Percentiles rank a stretch among this genome's conserved stretches.
Evolutionary conservation across 1,140 invertebrate genomes (phyloP).

Genomic region (Drosophila funebris): DNA sequence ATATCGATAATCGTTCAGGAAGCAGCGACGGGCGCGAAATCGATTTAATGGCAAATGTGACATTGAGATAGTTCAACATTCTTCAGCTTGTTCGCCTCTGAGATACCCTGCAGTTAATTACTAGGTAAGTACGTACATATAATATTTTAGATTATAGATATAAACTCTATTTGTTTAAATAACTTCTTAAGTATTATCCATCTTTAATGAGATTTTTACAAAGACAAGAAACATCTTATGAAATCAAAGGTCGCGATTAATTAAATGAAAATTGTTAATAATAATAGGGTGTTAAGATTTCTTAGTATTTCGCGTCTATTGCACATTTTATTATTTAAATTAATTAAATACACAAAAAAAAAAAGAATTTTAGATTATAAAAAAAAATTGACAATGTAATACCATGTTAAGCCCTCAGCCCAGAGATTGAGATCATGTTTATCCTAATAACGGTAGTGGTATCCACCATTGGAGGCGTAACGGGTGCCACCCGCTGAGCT

Average conservation of each 20-base stretch:
- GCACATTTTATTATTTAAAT: not conserved
- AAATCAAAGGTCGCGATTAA: not conserved
- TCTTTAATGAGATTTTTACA: no score
- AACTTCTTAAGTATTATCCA: no score
- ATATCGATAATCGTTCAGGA: no score
- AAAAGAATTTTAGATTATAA: not conserved
- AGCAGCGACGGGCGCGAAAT: no score
- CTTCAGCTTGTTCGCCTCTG: no score
- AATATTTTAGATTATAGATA: no score
- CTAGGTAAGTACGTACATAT: no score
- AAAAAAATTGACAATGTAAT: not conserved
- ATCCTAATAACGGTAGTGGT: constrained; percentile 56
- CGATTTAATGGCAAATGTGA: no score
- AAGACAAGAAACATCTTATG: no score
- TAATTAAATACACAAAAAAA: constrained; percentile 8
- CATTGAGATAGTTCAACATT: no score
- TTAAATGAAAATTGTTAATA: not conserved
- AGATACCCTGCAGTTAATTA: no score
- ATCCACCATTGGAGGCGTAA: constrained; percentile 60
- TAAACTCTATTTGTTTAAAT: no score
- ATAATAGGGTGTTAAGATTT: not conserved
- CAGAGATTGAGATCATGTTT: constrained; percentile 31
- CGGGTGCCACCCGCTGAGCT: constrained; percentile 32
- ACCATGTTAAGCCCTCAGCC: not conserved
- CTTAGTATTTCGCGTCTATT: not conserved